Evolutionary conservation across 2,888 invertebrate species (phyloP).

Genomic region (Cephus pygmeus): DNA sequence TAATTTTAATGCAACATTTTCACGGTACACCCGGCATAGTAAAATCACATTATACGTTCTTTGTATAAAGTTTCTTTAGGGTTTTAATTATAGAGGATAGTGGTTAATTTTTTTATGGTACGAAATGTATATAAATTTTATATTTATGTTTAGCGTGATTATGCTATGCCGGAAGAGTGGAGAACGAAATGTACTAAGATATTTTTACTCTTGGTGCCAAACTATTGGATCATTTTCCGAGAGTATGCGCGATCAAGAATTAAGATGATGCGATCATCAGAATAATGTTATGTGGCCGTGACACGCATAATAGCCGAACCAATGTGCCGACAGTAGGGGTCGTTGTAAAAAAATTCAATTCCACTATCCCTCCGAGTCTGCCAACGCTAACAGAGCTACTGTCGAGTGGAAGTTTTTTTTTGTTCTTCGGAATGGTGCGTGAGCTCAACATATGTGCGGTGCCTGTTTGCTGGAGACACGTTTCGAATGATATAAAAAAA

Average conservation of each 20-base stretch:
- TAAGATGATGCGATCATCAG: not conserved
- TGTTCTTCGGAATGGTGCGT: not conserved
- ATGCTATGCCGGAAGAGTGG: not conserved
- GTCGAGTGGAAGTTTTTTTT: constrained; percentile 1
- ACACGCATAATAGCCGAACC: constrained; percentile 32
- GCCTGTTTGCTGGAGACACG: not conserved
- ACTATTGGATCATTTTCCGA: not conserved
- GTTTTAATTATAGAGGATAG: not conserved
- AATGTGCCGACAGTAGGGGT: constrained; percentile 28
- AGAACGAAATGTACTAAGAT: not conserved
- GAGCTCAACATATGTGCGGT: not conserved
- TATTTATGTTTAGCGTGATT: not conserved
- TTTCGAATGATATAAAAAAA: not conserved
- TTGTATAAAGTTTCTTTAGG: not conserved
- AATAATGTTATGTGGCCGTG: constrained; percentile 34
- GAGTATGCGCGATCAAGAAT: not conserved
- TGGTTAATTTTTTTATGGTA: not conserved
- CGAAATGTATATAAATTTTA: not conserved
- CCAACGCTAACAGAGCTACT: constrained; percentile 1
- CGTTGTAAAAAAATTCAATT: constrained; percentile 39
- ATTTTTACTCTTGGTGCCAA: not conserved
- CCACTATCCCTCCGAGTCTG: not conserved
- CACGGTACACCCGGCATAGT: not conserved
- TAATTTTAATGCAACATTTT: not conserved
- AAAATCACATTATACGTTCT: not conserved